Evolutionary conservation across 2,797 vertebrate species (phyloP).

Genomic region (Melanotaenia maccullochi): DNA sequence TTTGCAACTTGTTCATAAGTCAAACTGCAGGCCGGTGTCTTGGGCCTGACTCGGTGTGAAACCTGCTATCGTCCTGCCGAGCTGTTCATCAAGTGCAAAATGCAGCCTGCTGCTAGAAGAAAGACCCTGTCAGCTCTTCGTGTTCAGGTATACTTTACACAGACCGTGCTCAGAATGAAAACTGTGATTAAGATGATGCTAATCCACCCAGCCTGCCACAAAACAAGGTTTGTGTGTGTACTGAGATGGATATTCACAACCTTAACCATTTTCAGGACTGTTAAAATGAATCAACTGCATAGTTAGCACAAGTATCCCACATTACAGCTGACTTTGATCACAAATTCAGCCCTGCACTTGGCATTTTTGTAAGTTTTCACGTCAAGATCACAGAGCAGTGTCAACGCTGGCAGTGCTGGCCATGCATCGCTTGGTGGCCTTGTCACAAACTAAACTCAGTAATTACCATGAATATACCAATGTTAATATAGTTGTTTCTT

Average conservation of each 20-base stretch:
- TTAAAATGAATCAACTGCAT: background rate
- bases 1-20: background rate
- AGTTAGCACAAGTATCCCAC: too few relatives aligned
- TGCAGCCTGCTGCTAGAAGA: conserved; percentile 36
- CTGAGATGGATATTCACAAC: conserved; percentile 19
- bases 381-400: too few relatives aligned
- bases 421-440: too few relatives aligned
- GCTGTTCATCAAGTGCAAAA: conserved; percentile 20
- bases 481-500: background rate
- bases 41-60: conserved; percentile 8
- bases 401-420: too few relatives aligned
- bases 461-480: too few relatives aligned
- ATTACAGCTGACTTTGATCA: too few relatives aligned
- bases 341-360: too few relatives aligned
- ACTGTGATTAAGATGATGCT: conserved; percentile 56
- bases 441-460: too few relatives aligned
- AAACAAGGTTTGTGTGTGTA: conserved; percentile 15
- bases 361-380: too few relatives aligned
- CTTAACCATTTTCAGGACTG: background rate
- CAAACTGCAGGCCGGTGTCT: conserved; percentile 2
- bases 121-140: conserved; percentile 42
- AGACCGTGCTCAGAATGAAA: conserved; percentile 51
- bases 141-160: conserved; percentile 51
- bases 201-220: conserved; percentile 45
- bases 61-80: conserved; percentile 18